Conservation (phyloP, 2,797 vertebrate species). For the Tachyglossus aculeatus region DNA sequence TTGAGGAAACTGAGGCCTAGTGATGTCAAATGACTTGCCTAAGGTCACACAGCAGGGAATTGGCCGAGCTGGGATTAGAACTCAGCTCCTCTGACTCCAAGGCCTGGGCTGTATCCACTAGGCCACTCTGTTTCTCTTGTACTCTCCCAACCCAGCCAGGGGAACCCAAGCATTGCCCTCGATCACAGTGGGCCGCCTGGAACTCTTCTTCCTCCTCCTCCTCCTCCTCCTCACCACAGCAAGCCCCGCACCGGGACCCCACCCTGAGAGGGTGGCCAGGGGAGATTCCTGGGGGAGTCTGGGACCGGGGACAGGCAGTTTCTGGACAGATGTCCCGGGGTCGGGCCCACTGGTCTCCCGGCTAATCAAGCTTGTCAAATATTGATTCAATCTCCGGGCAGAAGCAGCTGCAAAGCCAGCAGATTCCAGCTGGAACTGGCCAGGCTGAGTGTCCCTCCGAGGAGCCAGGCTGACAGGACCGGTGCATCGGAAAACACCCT, state of each 20-base stretch:
- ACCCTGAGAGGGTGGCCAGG: not conserved
- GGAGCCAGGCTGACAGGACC: conserved; percentile 12
- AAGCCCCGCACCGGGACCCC: not conserved
- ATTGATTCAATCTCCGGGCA: conserved; percentile 50
- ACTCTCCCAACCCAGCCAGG: too few relatives aligned
- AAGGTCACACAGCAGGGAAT: too few relatives aligned
- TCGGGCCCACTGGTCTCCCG: not conserved
- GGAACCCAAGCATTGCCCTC: too few relatives aligned
- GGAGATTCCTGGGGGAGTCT: not conserved
- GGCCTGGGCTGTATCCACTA: too few relatives aligned
- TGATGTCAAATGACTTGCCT: too few relatives aligned
- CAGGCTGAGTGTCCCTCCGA: conserved; percentile 29
- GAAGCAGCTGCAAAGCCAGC: conserved; percentile 52
- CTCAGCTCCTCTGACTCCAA: too few relatives aligned
- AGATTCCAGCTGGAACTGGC: conserved; percentile 42
- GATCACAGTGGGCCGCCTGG: too few relatives aligned
- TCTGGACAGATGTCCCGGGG: too few relatives aligned
- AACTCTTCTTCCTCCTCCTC: not conserved
- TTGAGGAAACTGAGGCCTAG: too few relatives aligned
- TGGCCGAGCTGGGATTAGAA: too few relatives aligned
- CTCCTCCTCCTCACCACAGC: not conserved
- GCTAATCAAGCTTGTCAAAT: conserved; percentile 61
- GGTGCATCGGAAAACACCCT: not conserved
- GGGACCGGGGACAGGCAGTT: too few relatives aligned
- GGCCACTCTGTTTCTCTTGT: too few relatives aligned